A percentile compares a stretch with the other conserved stretches of the same genome.
These are phyloP conservation scores for Ips nitidus DNA, from an alignment of 1,140 invertebrate species.

Conservation along the genomic window DNA sequence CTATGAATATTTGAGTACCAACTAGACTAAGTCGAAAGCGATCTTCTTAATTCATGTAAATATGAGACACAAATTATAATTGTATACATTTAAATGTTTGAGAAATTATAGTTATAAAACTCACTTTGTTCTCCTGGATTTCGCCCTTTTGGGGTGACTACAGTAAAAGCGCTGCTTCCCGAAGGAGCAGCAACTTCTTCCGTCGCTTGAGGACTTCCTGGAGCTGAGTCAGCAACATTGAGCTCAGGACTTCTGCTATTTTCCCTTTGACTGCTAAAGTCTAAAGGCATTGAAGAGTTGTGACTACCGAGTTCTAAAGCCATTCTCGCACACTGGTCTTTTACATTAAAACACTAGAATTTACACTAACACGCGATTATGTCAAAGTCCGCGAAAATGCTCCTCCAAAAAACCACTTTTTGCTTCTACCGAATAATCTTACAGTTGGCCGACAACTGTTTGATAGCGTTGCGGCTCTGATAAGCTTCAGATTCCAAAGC, in stretches of 20 bases:
- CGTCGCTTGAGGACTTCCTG: conserved; percentile 43
- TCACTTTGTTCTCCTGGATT: conserved; percentile 13
- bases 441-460: conserved; percentile 45
- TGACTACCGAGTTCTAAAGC: conserved; percentile 50
- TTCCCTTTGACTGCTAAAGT: conserved; percentile 48
- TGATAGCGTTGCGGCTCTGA: conserved; percentile 42
- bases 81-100: not conserved
- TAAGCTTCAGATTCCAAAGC: conserved; percentile 39
- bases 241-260: conserved; percentile 45
- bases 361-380: not conserved
- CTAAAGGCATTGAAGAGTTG: conserved; percentile 47
- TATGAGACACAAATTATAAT: conserved; percentile 2
- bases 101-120: conserved; percentile 3
- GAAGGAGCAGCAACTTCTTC: conserved; percentile 32
- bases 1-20: not conserved
- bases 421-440: conserved; percentile 23
- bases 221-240: conserved; percentile 44
- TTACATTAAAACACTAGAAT: conserved; percentile 10
- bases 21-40: conserved; percentile 8
- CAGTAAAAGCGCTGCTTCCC: conserved; percentile 50
- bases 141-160: conserved; percentile 42
- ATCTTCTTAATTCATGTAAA: conserved; percentile 7
- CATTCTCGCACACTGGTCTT: conserved; percentile 38
- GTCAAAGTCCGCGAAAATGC: not conserved
- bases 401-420: not conserved